Percentiles rank a stretch among this genome's conserved stretches.
These are phyloP conservation scores for Globodera ellingtonae DNA, from an alignment of 1,140 invertebrate species.

Conservation along the genomic window DNA sequence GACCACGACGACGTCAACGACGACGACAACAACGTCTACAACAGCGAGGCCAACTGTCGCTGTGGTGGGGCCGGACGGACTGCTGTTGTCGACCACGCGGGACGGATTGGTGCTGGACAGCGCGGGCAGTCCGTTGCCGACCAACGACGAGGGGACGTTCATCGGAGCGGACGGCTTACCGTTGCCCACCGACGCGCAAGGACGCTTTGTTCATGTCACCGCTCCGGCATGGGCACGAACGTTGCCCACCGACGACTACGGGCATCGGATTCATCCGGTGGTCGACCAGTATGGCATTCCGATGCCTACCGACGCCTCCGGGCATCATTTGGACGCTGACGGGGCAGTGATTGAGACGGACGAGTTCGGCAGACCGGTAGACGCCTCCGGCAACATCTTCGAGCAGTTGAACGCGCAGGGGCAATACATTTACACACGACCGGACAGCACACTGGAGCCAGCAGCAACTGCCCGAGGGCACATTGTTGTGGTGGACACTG, in stretches of 20 bases:
- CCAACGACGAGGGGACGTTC: conserved; percentile 25
- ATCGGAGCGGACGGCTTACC: conserved; percentile 43
- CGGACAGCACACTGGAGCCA: conserved; percentile 19
- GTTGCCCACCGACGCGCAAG: conserved; percentile 44
- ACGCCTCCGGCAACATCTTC: conserved; percentile 5
- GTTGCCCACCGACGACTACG: conserved; percentile 51
- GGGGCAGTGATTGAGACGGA: conserved; percentile 27
- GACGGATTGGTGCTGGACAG: conserved; percentile 36
- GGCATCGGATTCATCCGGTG: conserved; percentile 51
- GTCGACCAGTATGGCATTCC: conserved; percentile 46
- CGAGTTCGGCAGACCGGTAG: conserved; percentile 32
- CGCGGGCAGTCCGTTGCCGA: conserved; percentile 36
- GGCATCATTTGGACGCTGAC: conserved; percentile 35
- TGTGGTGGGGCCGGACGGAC: conserved; percentile 48
- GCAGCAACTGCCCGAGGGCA: neutral
- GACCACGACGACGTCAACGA: neutral
- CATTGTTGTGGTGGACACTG: conserved; percentile 17
- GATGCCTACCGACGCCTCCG: conserved; percentile 54
- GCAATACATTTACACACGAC: conserved; percentile 31
- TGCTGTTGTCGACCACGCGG: conserved; percentile 47
- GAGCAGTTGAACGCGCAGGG: neutral
- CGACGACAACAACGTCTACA: neutral
- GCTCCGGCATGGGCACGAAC: conserved; percentile 9
- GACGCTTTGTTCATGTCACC: conserved; percentile 27
- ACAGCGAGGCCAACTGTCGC: neutral